phyloP scores from a whole-genome alignment of 1,140 invertebrate species.

The Chymomyza costata region DNA sequence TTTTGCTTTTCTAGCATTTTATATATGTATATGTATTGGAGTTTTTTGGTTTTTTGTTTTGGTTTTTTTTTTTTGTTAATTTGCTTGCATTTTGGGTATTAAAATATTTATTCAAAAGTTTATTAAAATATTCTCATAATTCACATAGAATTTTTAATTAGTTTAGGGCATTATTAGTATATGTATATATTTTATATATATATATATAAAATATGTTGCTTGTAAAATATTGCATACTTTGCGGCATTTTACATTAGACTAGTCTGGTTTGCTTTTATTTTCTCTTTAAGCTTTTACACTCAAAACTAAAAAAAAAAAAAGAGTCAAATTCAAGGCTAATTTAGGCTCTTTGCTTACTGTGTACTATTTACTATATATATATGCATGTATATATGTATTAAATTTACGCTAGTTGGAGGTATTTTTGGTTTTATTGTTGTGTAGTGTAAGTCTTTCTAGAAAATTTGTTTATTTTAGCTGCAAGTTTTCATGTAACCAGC shows the following conservation, averaged over 20 bases:
- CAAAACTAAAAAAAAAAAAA: constrained; percentile 1
- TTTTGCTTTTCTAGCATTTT: constrained; percentile 7
- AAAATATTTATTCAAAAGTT: background rate
- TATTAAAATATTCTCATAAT: constrained; percentile 1
- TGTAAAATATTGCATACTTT: constrained; percentile 70
- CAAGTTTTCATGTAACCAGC: constrained; percentile 11
- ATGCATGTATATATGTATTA: too few species aligned
- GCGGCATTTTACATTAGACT: constrained; percentile 65
- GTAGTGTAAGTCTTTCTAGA: too few species aligned
- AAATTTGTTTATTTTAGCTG: constrained; percentile 8
- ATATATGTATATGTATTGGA: constrained; percentile 6
- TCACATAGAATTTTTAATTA: too few species aligned
- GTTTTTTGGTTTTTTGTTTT: background rate
- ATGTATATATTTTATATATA: constrained; percentile 26
- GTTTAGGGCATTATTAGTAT: background rate
- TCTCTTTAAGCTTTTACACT: background rate
- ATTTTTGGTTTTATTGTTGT: constrained; percentile 29
- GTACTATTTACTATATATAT: too few species aligned
- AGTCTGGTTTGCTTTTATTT: constrained; percentile 26
- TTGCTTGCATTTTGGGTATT: constrained; percentile 16
- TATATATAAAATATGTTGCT: constrained; percentile 41
- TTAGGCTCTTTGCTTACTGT: constrained; percentile 26
- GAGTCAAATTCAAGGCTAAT: constrained; percentile 67
- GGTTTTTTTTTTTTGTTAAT: background rate
- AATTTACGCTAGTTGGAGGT: constrained; percentile 63